Conservation (phyloP, 2,113 vertebrate species). For the Cochlearius cochlearius region DNA sequence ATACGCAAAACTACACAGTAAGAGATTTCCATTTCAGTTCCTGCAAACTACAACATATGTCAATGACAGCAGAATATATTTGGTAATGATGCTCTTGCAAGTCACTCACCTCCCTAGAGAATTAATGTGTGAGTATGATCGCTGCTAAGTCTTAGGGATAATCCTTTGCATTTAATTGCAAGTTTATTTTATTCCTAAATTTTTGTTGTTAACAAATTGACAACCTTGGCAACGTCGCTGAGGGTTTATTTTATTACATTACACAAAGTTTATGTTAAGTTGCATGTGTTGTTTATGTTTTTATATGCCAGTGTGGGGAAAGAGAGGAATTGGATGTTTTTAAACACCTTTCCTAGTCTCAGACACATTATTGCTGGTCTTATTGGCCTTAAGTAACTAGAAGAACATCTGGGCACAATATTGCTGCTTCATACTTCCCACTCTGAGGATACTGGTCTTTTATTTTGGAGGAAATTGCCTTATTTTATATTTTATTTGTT, state of each 20-base stretch:
- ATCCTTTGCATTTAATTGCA: not conserved
- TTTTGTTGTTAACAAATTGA: not conserved
- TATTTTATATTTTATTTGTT: not conserved
- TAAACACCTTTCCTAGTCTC: not conserved
- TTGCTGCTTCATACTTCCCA: not conserved
- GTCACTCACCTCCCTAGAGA: not conserved
- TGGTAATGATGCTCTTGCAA: not conserved
- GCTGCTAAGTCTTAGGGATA: not conserved
- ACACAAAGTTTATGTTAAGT: not conserved
- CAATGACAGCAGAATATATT: not conserved
- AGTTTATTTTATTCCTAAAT: not conserved
- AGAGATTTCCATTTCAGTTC: not conserved
- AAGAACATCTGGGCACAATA: not conserved
- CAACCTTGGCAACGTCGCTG: not conserved
- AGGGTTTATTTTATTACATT: not conserved
- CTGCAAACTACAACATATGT: not conserved
- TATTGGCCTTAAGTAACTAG: not conserved
- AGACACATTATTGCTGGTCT: not conserved
- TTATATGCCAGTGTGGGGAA: not conserved
- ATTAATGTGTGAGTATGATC: not conserved
- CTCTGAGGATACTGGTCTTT: not conserved
- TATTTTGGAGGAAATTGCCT: not conserved
- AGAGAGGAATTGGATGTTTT: not conserved
- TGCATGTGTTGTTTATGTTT: not conserved
- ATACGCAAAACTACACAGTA: not conserved